Conservation (phyloP, 2,797 vertebrate species). For the Bucorvus abyssinicus region DNA sequence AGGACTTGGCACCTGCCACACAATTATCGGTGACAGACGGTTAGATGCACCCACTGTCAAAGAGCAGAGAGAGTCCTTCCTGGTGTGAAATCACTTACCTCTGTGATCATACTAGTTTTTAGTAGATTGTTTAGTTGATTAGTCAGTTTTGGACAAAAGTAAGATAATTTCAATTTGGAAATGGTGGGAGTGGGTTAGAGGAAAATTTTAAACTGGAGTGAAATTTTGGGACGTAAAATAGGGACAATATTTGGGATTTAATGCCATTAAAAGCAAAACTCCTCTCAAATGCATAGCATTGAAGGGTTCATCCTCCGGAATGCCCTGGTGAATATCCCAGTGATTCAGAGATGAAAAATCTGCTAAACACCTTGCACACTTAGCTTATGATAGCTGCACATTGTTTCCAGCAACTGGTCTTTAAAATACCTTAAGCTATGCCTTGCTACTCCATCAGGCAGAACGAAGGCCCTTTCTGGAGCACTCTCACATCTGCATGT, state of each 20-base stretch:
- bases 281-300: neutral
- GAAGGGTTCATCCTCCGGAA: neutral
- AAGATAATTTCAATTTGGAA: neutral
- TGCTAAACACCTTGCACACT: neutral
- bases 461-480: neutral
- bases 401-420: constrained; percentile 10
- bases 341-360: neutral
- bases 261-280: neutral
- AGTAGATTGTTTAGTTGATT: neutral
- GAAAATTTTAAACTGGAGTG: neutral
- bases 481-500: neutral
- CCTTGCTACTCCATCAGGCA: neutral
- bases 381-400: neutral
- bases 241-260: neutral
- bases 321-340: neutral
- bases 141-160: neutral
- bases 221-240: neutral
- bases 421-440: neutral
- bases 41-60: neutral
- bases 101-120: neutral
- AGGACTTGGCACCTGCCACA: neutral
- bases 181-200: neutral
- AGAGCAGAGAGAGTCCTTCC: neutral
- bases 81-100: neutral
- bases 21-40: neutral